phyloP scores from a whole-genome alignment of 2,888 invertebrate genomes.

The Cosmia trapezina region DNA sequence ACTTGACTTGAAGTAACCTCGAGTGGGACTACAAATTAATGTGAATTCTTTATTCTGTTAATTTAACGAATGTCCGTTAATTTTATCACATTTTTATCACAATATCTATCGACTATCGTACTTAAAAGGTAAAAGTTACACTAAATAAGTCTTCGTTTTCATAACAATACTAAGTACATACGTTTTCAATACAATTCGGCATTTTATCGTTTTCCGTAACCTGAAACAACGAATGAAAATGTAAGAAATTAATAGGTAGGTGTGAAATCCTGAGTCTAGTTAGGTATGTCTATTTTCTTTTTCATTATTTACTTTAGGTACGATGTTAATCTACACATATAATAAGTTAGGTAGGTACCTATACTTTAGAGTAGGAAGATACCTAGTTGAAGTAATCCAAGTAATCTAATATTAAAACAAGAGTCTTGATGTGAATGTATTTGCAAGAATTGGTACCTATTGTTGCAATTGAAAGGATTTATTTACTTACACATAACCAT shows the following conservation, averaged over 20 bases:
- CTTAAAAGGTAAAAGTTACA: slow-evolving; percentile 59
- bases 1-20: slow-evolving; percentile 9
- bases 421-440: background rate
- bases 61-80: slow-evolving; percentile 19
- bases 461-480: background rate
- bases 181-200: slow-evolving; percentile 50
- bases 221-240: slow-evolving; percentile 75
- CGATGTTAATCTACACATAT: background rate
- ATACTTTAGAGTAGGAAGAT: background rate
- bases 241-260: slow-evolving; percentile 5
- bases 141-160: slow-evolving; percentile 73
- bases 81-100: slow-evolving; percentile 54
- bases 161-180: slow-evolving; percentile 54
- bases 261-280: background rate
- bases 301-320: background rate
- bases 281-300: background rate
- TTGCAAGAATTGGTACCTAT: background rate
- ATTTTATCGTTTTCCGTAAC: slow-evolving; percentile 79
- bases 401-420: background rate
- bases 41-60: slow-evolving; percentile 17
- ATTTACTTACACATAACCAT: background rate
- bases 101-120: slow-evolving; percentile 55
- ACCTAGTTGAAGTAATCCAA: background rate
- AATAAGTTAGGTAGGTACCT: background rate
- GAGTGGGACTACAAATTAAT: background rate